Percentiles rank a stretch among this genome's conserved stretches.
Conservation (phyloP, 2,113 vertebrate genomes). For the Xiphias gladius region DNA sequence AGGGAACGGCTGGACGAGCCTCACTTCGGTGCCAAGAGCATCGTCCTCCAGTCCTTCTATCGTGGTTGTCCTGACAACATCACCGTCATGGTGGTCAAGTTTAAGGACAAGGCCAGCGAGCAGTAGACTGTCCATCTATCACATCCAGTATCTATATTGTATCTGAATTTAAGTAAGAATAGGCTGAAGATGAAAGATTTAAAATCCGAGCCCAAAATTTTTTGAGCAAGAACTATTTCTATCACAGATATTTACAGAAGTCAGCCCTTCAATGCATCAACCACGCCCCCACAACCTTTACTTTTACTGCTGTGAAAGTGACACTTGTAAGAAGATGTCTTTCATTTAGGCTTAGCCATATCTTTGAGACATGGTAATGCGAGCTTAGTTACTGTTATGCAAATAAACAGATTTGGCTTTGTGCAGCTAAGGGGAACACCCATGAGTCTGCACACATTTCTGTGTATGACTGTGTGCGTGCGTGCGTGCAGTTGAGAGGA, state of each 20-base stretch:
- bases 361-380: conserved; percentile 29
- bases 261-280: conserved; percentile 30
- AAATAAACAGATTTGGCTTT: conserved; percentile 52
- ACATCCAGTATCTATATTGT: conserved; percentile 47
- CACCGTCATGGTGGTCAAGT: conserved; percentile 99
- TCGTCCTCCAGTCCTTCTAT: conserved; percentile 98
- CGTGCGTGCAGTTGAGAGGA: neutral
- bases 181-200: conserved; percentile 44
- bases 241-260: conserved; percentile 56
- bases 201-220: conserved; percentile 46
- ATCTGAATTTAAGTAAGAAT: conserved; percentile 60
- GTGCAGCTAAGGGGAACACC: conserved; percentile 19
- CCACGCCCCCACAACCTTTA: neutral
- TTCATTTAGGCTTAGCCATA: conserved; percentile 31
- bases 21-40: conserved; percentile 98
- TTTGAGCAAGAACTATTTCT: conserved; percentile 74
- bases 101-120: conserved; percentile 91
- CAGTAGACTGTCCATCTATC: conserved; percentile 77
- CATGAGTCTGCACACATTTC: neutral
- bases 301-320: conserved; percentile 45
- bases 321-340: conserved; percentile 19
- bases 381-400: conserved; percentile 62
- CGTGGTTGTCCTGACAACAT: conserved; percentile 98
- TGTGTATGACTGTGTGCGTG: neutral
- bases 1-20: conserved; percentile 96